These are phyloP conservation scores for Limnodromus scolopaceus DNA, from an alignment of 2,797 vertebrate genomes.

Conservation along the genomic window DNA sequence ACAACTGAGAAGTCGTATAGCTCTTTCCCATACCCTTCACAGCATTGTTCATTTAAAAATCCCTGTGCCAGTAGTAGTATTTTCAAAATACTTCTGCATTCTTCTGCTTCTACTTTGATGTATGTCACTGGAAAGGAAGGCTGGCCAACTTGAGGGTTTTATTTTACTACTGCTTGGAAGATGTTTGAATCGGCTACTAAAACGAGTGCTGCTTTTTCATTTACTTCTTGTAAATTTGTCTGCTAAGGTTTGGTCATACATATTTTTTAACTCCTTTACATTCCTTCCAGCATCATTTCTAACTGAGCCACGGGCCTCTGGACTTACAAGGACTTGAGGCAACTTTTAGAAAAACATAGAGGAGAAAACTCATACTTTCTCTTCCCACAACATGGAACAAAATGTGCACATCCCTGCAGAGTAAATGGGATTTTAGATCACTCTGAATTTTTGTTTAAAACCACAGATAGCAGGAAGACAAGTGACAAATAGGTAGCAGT, in stretches of 20 bases:
- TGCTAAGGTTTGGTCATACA: neutral
- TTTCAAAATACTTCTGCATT: neutral
- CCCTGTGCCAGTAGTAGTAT: accelerated
- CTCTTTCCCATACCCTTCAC: neutral
- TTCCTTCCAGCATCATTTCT: neutral
- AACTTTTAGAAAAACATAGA: neutral
- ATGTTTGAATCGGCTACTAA: neutral
- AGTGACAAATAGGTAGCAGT: neutral
- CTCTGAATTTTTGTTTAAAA: neutral
- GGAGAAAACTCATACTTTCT: neutral
- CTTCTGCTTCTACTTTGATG: neutral
- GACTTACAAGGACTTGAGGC: neutral
- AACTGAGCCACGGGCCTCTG: neutral
- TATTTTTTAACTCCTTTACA: neutral
- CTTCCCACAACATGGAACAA: neutral
- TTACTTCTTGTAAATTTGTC: neutral
- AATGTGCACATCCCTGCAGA: neutral
- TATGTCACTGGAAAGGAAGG: neutral
- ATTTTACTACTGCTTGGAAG: neutral
- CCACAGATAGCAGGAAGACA: neutral
- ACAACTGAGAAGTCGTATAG: too few relatives aligned
- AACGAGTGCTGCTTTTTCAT: neutral
- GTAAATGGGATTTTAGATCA: neutral
- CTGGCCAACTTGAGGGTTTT: accelerated
- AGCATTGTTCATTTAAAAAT: neutral